A percentile compares a stretch with the other conserved stretches of the same genome.
Conservation (phyloP, 2,113 vertebrate genomes). For the Colinus virginianus region DNA sequence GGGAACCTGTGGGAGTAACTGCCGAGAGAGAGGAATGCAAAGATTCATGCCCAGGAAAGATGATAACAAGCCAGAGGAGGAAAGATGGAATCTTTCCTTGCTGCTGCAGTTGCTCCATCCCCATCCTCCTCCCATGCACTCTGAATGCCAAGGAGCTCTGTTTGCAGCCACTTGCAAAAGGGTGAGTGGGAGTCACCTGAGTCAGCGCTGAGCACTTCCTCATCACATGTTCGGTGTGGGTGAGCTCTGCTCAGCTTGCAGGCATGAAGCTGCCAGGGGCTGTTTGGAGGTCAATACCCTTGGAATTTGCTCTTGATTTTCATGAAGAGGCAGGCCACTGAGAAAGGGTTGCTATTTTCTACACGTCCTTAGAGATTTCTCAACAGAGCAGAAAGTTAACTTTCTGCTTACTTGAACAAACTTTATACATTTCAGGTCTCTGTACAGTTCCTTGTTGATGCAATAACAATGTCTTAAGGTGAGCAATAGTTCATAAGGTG, state of each 20-base stretch:
- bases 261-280: neutral
- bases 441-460: neutral
- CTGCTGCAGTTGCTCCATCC: neutral
- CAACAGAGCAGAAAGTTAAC: neutral
- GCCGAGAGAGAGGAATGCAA: neutral
- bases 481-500: neutral
- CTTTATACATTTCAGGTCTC: neutral
- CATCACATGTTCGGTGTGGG: neutral
- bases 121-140: neutral
- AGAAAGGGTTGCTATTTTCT: neutral
- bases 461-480: neutral
- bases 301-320: conserved; percentile 11
- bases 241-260: neutral
- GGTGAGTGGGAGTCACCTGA: neutral
- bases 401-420: neutral
- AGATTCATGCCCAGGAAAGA: neutral
- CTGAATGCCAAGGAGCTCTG: neutral
- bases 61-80: neutral
- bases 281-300: neutral
- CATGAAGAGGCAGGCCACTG: neutral
- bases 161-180: conserved; percentile 19
- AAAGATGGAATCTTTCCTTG: neutral
- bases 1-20: neutral
- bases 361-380: neutral
- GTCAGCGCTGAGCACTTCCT: neutral